Percentiles rank a stretch among this genome's conserved stretches.
Evolutionary conservation across 1,140 invertebrate species (phyloP).

Genomic region (Rhizoglyphus robini): DNA sequence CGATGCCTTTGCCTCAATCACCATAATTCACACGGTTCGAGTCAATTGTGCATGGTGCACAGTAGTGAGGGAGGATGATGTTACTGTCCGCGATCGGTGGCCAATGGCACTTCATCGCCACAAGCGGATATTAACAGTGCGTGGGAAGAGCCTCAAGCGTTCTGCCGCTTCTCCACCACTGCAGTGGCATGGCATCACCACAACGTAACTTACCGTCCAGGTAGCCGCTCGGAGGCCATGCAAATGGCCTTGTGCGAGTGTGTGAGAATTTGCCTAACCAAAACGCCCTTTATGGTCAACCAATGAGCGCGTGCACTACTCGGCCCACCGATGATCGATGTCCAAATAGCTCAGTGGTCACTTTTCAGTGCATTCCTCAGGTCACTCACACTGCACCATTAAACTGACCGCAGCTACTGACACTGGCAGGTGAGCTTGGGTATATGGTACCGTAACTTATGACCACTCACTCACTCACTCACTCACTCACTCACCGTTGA

Average conservation of each 20-base stretch:
- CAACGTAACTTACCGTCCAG: constrained; percentile 2
- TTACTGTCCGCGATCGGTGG: neutral
- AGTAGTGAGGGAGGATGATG: constrained; percentile 1
- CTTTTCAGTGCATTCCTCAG: neutral
- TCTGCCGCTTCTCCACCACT: neutral
- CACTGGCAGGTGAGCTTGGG: neutral
- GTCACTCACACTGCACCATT: neutral
- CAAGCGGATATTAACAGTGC: constrained; percentile 4
- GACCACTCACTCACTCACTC: too few relatives aligned
- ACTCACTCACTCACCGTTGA: too few relatives aligned
- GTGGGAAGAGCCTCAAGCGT: constrained; percentile 10
- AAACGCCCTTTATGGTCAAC: constrained; percentile 11
- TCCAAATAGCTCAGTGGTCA: neutral
- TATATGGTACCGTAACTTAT: neutral
- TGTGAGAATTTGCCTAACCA: constrained; percentile 15
- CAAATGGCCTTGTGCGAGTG: neutral
- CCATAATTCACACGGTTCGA: neutral
- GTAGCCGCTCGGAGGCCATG: neutral
- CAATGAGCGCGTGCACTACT: neutral
- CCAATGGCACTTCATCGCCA: neutral
- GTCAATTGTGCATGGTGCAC: neutral
- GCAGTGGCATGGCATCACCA: neutral
- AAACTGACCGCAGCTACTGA: constrained; percentile 12
- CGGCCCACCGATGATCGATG: constrained; percentile 12
- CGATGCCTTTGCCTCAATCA: neutral